These are phyloP conservation scores for Philotrypesis tridentata DNA, from an alignment of 1,140 invertebrate genomes.

Conservation along the genomic window DNA sequence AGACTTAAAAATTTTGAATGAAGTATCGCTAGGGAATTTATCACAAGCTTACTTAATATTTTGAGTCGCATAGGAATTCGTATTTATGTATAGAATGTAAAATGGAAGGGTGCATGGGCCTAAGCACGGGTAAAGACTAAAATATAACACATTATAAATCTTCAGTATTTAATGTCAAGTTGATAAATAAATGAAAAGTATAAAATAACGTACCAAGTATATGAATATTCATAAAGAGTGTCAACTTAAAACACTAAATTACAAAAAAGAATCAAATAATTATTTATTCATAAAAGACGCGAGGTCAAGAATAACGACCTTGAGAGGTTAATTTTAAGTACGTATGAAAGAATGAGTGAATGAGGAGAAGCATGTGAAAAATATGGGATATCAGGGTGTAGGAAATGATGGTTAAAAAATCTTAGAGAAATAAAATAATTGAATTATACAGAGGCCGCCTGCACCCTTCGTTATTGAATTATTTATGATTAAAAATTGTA, in stretches of 20 bases:
- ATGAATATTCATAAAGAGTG: slow-evolving; percentile 26
- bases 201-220: slow-evolving; percentile 10
- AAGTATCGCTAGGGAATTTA: slow-evolving; percentile 9
- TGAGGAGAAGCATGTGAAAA: background rate
- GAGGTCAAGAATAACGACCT: slow-evolving; percentile 23
- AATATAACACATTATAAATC: slow-evolving; percentile 2
- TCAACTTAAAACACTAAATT: slow-evolving; percentile 38
- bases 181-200: slow-evolving; percentile 4
- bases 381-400: background rate
- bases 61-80: slow-evolving; percentile 40
- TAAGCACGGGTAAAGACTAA: slow-evolving; percentile 30
- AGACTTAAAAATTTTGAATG: slow-evolving; percentile 15
- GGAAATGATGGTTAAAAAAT: slow-evolving; percentile 23
- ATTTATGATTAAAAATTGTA: slow-evolving; percentile 49
- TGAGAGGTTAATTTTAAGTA: slow-evolving; percentile 32
- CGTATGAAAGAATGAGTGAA: slow-evolving; percentile 29
- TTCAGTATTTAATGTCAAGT: slow-evolving; percentile 47
- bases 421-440: slow-evolving; percentile 28
- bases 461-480: slow-evolving; percentile 56
- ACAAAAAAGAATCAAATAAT: background rate
- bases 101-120: slow-evolving; percentile 53
- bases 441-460: slow-evolving; percentile 44
- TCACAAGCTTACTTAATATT: slow-evolving; percentile 36
- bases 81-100: slow-evolving; percentile 56
- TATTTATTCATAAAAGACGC: slow-evolving; percentile 45